Evolutionary conservation across 1,140 invertebrate genomes (phyloP), one percentile per base, ranked within the genome.

Genomic region (Holotrichia oblita): DNA sequence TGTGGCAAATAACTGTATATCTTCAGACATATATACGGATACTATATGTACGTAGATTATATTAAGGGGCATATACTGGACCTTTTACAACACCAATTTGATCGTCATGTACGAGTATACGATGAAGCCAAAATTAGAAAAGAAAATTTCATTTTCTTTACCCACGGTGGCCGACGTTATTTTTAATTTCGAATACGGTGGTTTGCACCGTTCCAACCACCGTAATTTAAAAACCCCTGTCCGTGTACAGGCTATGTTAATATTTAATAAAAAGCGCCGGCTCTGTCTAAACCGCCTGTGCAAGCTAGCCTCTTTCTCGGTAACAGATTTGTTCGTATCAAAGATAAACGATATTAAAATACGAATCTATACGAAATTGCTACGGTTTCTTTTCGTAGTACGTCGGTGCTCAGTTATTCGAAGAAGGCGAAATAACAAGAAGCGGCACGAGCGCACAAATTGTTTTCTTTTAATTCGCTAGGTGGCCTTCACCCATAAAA

Each of bases 381-480:
- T 55, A 55, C 48, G 48, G 48, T 55, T 55, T 55, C 48, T 55
- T 55, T 17, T 55, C 27, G 27, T 34, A 34, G 27, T 34, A 34
- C 27, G 27, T 4, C 27, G 4, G 27, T 34, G 27, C 27, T 34
- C 27, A 2, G 27, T 1, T 2, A 34, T 34, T 17, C 6, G 6
- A 55, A 55, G 48, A 7, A 55, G n/a, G 14, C 48, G 48, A 17
- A 55, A 55, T 4, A 34, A 27, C 22, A 10, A 10, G 27, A 69
- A 22, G 6, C 9, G 24, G 61, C 17, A 69, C 10, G 44, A 69
- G 27, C 61, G 61, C 22, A 22, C 61, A 22, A 69, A 22, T 69
- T 69, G 61, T 69, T 69, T 69, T 69, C 22, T 20, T 69, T 69
- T 69, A 69, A 69, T 69, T 69, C 61, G 6, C 17, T 14, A 48